Conservation (phyloP, 2,888 invertebrate genomes). For the Monochamus alternatus region DNA sequence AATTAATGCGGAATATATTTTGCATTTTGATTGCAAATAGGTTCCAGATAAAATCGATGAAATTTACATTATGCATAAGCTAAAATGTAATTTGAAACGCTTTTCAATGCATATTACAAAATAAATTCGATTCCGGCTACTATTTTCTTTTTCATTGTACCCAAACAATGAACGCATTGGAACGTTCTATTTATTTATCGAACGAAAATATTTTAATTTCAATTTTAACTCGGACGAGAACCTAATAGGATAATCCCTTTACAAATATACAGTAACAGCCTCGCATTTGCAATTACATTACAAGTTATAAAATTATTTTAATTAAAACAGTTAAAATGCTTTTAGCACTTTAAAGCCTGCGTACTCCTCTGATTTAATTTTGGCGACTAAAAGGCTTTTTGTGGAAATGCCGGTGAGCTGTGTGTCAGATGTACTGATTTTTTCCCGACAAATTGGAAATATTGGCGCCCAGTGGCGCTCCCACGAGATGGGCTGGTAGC, state of each 20-base stretch:
- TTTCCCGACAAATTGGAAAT: conserved; percentile 4
- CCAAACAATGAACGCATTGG: conserved; percentile 19
- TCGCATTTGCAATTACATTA: conserved; percentile 24
- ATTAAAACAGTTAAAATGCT: conserved; percentile 33
- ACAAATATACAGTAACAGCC: conserved; percentile 27
- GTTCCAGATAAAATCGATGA: conserved; percentile 1
- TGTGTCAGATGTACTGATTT: conserved; percentile 31
- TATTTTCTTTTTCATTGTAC: conserved; percentile 3
- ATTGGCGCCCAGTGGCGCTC: background rate
- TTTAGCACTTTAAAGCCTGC: conserved; percentile 28
- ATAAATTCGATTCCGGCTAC: conserved; percentile 20
- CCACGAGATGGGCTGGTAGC: background rate
- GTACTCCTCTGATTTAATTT: conserved; percentile 43
- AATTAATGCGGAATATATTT: conserved; percentile 3
- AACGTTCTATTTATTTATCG: conserved; percentile 18
- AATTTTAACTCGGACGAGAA: conserved; percentile 9
- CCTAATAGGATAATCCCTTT: conserved; percentile 26
- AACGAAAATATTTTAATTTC: conserved; percentile 22
- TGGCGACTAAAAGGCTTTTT: conserved; percentile 44
- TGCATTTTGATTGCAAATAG: conserved; percentile 8
- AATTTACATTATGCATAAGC: conserved; percentile 7
- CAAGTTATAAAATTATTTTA: conserved; percentile 36
- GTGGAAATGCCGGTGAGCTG: conserved; percentile 15
- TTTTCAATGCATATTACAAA: conserved; percentile 6
- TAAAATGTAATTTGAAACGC: conserved; percentile 11